Percentiles rank a stretch among this genome's conserved stretches.
These are phyloP conservation scores for Syrista parreyssii DNA, from an alignment of 2,888 invertebrate species.

Conservation along the genomic window DNA sequence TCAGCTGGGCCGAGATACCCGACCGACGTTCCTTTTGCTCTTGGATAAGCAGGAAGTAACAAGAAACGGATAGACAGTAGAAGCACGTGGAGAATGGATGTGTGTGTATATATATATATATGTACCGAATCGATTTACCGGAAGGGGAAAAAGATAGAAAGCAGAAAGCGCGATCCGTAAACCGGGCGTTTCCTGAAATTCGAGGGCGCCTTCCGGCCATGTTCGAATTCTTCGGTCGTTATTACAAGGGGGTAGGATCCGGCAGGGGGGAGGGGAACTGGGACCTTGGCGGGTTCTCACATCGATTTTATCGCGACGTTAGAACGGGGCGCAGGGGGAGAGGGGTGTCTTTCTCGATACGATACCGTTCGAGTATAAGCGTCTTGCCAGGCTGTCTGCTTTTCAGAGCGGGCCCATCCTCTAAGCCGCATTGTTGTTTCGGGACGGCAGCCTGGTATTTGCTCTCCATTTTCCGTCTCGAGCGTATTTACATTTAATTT, in stretches of 20 bases:
- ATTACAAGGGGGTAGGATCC: not conserved
- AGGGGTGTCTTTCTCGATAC: not conserved
- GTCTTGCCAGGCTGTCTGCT: conserved; percentile 18
- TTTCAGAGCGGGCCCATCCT: conserved; percentile 32
- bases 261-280: not conserved
- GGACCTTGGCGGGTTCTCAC: not conserved
- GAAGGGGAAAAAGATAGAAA: not conserved
- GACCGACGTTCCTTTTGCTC: not conserved
- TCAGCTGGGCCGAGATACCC: not conserved
- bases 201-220: not conserved
- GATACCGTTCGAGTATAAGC: not conserved
- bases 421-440: conserved; percentile 46
- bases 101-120: not conserved
- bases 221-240: not conserved
- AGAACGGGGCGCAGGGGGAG: not conserved
- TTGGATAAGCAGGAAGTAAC: not conserved
- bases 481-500: conserved; percentile 51
- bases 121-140: not conserved
- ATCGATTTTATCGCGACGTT: not conserved
- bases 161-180: not conserved
- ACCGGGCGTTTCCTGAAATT: not conserved
- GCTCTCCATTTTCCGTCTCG: conserved; percentile 40
- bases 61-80: not conserved
- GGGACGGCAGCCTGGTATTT: conserved; percentile 41
- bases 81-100: not conserved